Percentiles rank a stretch among this genome's conserved stretches.
Evolutionary conservation across 2,888 invertebrate species (phyloP).

Genomic region (Micropterix aruncella): DNA sequence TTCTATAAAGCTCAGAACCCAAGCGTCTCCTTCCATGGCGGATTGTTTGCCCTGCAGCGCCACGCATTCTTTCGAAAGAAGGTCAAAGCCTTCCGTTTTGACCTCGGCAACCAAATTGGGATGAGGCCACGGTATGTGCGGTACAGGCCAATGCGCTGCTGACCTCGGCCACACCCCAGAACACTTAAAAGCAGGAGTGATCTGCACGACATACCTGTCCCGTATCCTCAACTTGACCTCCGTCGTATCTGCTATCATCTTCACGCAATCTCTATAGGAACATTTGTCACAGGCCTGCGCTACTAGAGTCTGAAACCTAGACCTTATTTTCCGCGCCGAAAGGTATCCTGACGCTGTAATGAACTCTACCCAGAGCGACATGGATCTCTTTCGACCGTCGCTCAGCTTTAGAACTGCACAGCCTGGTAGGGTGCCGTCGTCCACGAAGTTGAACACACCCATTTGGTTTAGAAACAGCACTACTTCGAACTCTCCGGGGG

Average conservation of each 20-base stretch:
- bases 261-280: constrained; percentile 81
- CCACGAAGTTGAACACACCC: constrained; percentile 95
- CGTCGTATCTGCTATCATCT: constrained; percentile 87
- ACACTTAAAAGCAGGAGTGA: constrained; percentile 90
- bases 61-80: constrained; percentile 76
- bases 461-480: constrained; percentile 92
- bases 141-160: constrained; percentile 87
- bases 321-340: constrained; percentile 85
- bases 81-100: constrained; percentile 88
- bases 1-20: constrained; percentile 82
- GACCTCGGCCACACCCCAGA: constrained; percentile 90
- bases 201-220: constrained; percentile 83
- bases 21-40: constrained; percentile 91
- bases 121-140: constrained; percentile 86
- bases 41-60: constrained; percentile 72
- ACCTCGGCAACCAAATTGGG: constrained; percentile 84
- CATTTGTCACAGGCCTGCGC: constrained; percentile 88
- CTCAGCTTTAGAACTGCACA: constrained; percentile 88
- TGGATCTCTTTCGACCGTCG: constrained; percentile 90
- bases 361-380: constrained; percentile 97
- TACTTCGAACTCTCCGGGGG: constrained; percentile 88
- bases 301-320: constrained; percentile 81
- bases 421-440: constrained; percentile 84
- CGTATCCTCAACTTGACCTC: constrained; percentile 83
- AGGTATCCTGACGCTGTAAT: constrained; percentile 93